Percentiles rank a stretch among this genome's conserved stretches.
These are phyloP conservation scores for Phalera bucephala DNA, from an alignment of 2,888 invertebrate species.

Conservation along the genomic window DNA sequence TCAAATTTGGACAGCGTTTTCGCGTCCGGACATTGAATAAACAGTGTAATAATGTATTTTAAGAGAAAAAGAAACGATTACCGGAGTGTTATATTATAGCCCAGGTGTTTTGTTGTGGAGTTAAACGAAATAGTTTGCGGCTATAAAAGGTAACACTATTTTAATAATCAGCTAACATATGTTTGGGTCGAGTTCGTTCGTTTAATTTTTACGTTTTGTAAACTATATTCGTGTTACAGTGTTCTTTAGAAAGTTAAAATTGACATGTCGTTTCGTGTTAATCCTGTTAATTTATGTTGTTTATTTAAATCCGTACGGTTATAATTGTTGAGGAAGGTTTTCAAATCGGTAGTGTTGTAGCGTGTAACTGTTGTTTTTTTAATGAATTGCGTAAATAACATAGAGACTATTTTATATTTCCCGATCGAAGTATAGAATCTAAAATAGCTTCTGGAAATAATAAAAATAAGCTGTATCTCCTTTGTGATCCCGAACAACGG, in stretches of 20 bases:
- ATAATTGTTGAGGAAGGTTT: constrained; percentile 21
- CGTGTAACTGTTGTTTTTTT: constrained; percentile 9
- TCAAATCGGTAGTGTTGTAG: constrained; percentile 22
- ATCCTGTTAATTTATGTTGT: constrained; percentile 16
- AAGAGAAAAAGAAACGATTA: constrained; percentile 80
- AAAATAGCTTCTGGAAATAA: constrained; percentile 2
- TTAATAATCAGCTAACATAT: constrained; percentile 53
- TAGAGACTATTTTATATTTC: neutral
- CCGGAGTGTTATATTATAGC: constrained; percentile 82
- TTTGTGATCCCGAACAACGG: constrained; percentile 13
- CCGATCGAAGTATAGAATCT: neutral
- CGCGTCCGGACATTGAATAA: constrained; percentile 68
- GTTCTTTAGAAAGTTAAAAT: constrained; percentile 33
- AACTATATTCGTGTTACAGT: constrained; percentile 24
- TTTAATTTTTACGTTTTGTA: constrained; percentile 25
- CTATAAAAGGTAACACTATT: constrained; percentile 64
- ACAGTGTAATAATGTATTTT: constrained; percentile 81
- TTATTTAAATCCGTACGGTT: constrained; percentile 12
- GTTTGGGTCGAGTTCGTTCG: constrained; percentile 46
- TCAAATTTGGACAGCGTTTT: constrained; percentile 68
- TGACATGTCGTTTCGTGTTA: constrained; percentile 20
- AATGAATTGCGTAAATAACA: too few relatives aligned
- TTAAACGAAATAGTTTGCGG: constrained; percentile 62
- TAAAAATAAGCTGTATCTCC: constrained; percentile 29
- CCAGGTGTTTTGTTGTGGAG: constrained; percentile 71